phyloP scores from a whole-genome alignment of 2,888 invertebrate genomes.

The Drosophila prostipennis region DNA sequence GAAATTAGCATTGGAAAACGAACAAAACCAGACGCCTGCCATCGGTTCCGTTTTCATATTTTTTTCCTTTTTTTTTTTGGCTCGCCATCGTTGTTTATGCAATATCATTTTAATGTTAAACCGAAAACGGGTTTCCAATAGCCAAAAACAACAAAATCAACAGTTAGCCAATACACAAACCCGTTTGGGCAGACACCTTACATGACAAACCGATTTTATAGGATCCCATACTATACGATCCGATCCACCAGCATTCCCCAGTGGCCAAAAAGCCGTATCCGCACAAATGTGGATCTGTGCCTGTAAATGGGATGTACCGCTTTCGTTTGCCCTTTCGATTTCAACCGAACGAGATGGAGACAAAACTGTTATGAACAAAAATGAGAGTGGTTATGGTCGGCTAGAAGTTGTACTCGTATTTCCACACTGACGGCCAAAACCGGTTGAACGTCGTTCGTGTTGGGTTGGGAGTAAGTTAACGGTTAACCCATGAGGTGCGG shows the following conservation, averaged over 20 bases:
- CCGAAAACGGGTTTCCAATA: constrained; percentile 57
- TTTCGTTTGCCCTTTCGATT: constrained; percentile 78
- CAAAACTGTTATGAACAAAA: constrained; percentile 43
- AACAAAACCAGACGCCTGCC: constrained; percentile 33
- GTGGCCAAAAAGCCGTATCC: constrained; percentile 3
- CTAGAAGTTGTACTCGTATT: constrained; percentile 60
- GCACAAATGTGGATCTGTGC: constrained; percentile 17
- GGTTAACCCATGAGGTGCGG: constrained; percentile 30
- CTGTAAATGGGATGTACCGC: constrained; percentile 30
- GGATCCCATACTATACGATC: constrained; percentile 1
- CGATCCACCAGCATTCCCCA: constrained; percentile 18
- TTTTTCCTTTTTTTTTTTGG: constrained; percentile 41
- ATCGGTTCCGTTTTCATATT: constrained; percentile 64
- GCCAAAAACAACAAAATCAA: constrained; percentile 19
- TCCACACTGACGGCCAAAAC: constrained; percentile 47
- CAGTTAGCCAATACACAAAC: constrained; percentile 65
- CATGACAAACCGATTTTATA: constrained; percentile 17
- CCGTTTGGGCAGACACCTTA: constrained; percentile 59
- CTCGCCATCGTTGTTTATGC: constrained; percentile 63
- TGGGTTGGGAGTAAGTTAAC: constrained; percentile 20
- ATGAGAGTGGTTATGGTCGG: constrained; percentile 67
- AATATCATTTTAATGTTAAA: constrained; percentile 63
- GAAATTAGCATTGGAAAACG: constrained; percentile 65
- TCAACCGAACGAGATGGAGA: constrained; percentile 49
- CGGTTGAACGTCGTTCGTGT: constrained; percentile 50